A percentile compares a stretch with the other conserved stretches of the same genome.
These are phyloP conservation scores for Fulmarus glacialis DNA, from an alignment of 2,113 vertebrate genomes.

Conservation along the genomic window DNA sequence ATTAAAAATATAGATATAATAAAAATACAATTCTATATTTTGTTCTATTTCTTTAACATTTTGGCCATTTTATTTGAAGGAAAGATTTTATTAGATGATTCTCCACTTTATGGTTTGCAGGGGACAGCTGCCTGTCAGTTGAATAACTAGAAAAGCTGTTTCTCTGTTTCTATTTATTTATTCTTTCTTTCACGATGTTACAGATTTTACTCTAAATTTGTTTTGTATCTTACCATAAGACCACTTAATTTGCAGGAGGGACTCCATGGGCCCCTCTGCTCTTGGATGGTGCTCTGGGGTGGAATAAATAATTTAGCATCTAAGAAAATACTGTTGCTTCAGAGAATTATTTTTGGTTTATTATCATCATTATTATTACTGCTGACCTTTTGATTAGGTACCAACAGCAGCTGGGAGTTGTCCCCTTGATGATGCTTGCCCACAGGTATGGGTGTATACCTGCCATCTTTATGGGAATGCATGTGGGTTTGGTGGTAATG, in stretches of 20 bases:
- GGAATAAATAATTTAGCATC: background rate
- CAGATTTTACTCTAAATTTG: background rate
- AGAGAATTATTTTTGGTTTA: background rate
- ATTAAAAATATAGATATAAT: background rate
- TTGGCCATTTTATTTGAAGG: background rate
- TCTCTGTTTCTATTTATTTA: background rate
- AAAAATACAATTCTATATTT: background rate
- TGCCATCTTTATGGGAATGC: background rate
- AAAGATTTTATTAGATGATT: background rate
- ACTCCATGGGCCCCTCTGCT: fast-evolving
- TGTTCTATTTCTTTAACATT: background rate
- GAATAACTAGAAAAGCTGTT: background rate
- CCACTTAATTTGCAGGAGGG: background rate
- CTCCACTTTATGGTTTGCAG: background rate
- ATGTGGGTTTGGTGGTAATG: background rate
- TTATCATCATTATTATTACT: background rate
- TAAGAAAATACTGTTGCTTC: background rate
- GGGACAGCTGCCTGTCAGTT: background rate
- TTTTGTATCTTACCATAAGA: background rate
- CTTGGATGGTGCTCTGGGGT: background rate
- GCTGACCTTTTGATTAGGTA: background rate
- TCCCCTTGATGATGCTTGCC: background rate
- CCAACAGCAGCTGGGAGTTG: background rate
- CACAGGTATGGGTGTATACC: no score
- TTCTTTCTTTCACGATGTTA: background rate